Evolutionary conservation across 2,888 invertebrate genomes (phyloP).

Genomic region (Netelia fuscicornis): DNA sequence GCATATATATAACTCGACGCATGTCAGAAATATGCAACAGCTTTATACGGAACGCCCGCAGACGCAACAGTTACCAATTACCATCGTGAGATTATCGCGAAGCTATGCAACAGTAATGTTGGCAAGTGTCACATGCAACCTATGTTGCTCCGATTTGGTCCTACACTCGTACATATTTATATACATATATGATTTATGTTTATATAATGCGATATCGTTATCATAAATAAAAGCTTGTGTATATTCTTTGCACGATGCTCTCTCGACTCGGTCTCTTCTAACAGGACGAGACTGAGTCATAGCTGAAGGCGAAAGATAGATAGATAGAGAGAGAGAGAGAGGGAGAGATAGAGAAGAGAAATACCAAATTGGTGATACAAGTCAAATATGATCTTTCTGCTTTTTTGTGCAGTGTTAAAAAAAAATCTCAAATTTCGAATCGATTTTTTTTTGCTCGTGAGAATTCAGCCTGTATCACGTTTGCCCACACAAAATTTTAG

Average conservation of each 20-base stretch:
- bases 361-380: slow-evolving; percentile 10
- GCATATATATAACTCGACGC: neutral
- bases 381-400: slow-evolving; percentile 1
- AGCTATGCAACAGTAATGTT: slow-evolving; percentile 6
- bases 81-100: slow-evolving; percentile 52
- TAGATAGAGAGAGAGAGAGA: neutral
- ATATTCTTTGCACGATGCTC: slow-evolving; percentile 39
- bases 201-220: neutral
- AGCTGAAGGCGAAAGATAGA: slow-evolving; percentile 36
- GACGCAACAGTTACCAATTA: slow-evolving; percentile 65
- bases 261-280: neutral
- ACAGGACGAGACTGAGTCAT: slow-evolving; percentile 53
- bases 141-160: slow-evolving; percentile 1
- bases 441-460: neutral
- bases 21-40: slow-evolving; percentile 14
- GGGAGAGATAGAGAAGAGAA: neutral
- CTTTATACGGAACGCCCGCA: slow-evolving; percentile 40
- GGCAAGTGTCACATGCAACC: slow-evolving; percentile 50
- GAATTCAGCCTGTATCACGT: slow-evolving; percentile 6
- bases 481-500: slow-evolving; percentile 10
- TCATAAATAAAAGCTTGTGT: neutral
- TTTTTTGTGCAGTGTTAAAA: neutral
- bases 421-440: neutral
- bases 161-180: slow-evolving; percentile 1
- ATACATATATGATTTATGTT: neutral